These are phyloP conservation scores for Lepus timidus DNA, from an alignment of 2,113 vertebrate species.

Conservation along the genomic window DNA sequence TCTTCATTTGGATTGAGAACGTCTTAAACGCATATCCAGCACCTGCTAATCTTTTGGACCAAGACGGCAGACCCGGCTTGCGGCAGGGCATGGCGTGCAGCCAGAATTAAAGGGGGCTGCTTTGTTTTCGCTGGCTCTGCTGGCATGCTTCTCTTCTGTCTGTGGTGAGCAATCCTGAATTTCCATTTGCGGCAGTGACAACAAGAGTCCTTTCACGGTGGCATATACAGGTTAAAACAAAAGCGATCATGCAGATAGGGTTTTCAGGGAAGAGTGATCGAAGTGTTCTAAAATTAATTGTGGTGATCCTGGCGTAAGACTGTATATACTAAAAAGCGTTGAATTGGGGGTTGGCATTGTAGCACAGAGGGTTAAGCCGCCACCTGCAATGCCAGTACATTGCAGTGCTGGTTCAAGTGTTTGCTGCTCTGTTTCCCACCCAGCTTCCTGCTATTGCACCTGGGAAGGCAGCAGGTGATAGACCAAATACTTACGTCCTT, in stretches of 20 bases:
- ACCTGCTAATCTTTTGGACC: neutral
- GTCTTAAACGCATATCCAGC: neutral
- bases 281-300: neutral
- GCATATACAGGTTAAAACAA: too few species aligned
- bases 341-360: neutral
- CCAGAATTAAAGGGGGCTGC: neutral
- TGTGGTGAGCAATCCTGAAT: neutral
- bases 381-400: too few species aligned
- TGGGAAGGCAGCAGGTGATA: too few species aligned
- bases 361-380: too few species aligned
- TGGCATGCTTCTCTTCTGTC: neutral
- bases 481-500: too few species aligned
- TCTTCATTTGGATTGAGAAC: neutral
- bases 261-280: neutral
- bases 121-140: neutral
- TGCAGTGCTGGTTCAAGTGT: too few species aligned
- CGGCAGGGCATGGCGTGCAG: too few species aligned
- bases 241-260: neutral
- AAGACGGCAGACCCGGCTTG: neutral
- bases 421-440: too few species aligned
- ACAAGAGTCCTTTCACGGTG: neutral
- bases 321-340: neutral
- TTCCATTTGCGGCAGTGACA: neutral
- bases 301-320: neutral
- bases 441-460: too few species aligned